Base-by-base conservation (phyloP, 1,140 invertebrate species). In the Diorhabda carinulata region DNA sequence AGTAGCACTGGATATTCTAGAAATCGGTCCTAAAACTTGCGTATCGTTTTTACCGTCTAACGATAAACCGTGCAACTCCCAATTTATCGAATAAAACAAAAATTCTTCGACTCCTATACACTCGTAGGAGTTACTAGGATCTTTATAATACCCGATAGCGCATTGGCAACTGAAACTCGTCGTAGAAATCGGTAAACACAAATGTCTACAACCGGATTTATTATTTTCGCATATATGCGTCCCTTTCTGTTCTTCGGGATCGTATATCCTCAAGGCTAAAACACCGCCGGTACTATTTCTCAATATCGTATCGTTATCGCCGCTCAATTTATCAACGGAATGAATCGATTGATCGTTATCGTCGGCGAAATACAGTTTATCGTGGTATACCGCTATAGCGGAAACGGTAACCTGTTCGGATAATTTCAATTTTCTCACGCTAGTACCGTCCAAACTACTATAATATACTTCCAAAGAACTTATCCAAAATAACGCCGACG, bases 81-180 rank as follows among this genome's bases (percentile, higher is more conserved):
- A 90, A 77, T 88, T 89, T 52, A 87, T 84, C 0, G 92, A 91
- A 80, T 90, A 95, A 72, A 95, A 84, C 10, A 95, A 76, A 74
- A 94, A 91, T 61, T 91, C 88, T 57, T 88, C 83, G 43, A 87
- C 76, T 61, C 84, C 83, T 3, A 85, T 70, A 69, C 87, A 88
- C 52, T 80, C 80, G 10, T 77, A 82, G 0, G 78, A 73, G 76
- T 90, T 81, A 7, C 80, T 80, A 2, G 84, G 82, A 78, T 89
- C 84, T 9, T 82, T 73, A 25, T 77, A 72, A 81, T 90, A 94
- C 2, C 94, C 93, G 43, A 88, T 85, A 2, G 93, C 90, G 81
- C 93, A 96, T 64, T 84, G 85, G 79, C 93, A 96, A 1, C 84
- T 83, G 72, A 85, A 83, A 7, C 82, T 80, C 0, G 76, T 82